Base-by-base conservation (phyloP, 2,797 vertebrate genomes). In the Acomys russatus region DNA sequence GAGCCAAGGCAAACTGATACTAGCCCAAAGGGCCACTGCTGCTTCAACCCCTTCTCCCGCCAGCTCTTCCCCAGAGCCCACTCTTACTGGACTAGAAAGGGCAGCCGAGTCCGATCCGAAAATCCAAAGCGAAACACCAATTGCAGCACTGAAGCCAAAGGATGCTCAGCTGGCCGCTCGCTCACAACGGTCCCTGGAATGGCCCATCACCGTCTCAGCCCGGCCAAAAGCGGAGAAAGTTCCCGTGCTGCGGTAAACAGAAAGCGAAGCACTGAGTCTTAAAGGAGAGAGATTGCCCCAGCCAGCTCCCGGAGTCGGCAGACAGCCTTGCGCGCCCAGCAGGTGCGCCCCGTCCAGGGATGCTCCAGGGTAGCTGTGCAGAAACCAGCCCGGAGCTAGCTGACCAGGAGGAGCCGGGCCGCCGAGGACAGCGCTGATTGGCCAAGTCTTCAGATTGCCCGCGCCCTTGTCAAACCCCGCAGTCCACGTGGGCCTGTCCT, bases 371-470 rank as follows among this genome's bases (percentile, higher is more conserved):
- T 0, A 12, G n/a, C 70, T 2, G 59, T 9, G 90, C 22, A 0
- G 78, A 15, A 78, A 35, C 0, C 17, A 44, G 87, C 44, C 5
- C 5, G 0, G 0, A 38, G 63, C 9, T 4, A 6, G 4, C 86
- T 0, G 33, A 56, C 33, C 2, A 28, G 91, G 94, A 74, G 77
- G 80, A 88, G 84, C 89, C 85, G 0, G 63, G 17, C 80, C 7
- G 35, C 84, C 44, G 23, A n/a, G n/a, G 92, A 87, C 78, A 33
- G 4, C 49, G n/a, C 95, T 94, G 94, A 97, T 97, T 97, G 96
- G 97, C 30, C n/a, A 11, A 66, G 3, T 17, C 12, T 6, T 22
- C 64, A 35, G 6, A 2, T 90, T 33, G 70, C 76, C 90, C 23
- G 71, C 12, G 54, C 77, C 74, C 2, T 0, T 51, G 76, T 44